These are phyloP conservation scores for Aquatica leii DNA, from an alignment of 2,888 invertebrate species.

Conservation along the genomic window DNA sequence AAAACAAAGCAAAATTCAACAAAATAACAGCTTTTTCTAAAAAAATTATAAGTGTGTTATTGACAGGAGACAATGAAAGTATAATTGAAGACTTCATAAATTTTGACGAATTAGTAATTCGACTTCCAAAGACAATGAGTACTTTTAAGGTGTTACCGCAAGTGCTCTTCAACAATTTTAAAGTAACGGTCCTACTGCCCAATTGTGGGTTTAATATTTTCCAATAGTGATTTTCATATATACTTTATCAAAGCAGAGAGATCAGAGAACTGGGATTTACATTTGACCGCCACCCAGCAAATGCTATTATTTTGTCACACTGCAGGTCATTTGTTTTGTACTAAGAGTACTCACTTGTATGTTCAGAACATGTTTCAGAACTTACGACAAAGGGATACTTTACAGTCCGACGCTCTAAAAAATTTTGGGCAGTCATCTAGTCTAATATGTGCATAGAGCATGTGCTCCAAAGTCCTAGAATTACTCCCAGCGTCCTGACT, in stretches of 20 bases:
- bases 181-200: no score
- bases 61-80: conserved; percentile 69
- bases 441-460: neutral
- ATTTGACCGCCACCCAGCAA: neutral
- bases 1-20: no score
- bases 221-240: no score
- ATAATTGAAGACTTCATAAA: conserved; percentile 74
- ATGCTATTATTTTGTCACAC: neutral
- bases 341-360: neutral
- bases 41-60: no score
- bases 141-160: no score
- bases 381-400: neutral
- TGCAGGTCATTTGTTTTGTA: neutral
- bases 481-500: no score
- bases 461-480: neutral
- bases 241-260: no score
- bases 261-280: no score
- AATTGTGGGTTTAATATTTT: no score
- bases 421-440: neutral
- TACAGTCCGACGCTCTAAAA: neutral
- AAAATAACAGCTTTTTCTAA: no score
- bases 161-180: no score
- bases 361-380: neutral
- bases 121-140: no score
- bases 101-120: conserved; percentile 49